Evolutionary conservation across 2,888 invertebrate species (phyloP).

Genomic region (Torymus aiolomorphi): DNA sequence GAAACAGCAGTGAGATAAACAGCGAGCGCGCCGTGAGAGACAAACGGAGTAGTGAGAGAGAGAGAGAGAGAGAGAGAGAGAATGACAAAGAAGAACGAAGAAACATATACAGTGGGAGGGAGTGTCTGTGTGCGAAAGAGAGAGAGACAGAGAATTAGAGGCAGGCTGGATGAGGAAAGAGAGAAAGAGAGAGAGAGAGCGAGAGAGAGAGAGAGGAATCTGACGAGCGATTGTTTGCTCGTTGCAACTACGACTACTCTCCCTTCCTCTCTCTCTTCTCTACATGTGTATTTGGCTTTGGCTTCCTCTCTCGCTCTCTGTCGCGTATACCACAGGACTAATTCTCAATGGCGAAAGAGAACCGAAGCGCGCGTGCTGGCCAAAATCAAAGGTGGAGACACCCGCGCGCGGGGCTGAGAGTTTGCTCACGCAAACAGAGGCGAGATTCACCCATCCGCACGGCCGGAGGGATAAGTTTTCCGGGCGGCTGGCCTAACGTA

Average conservation of each 20-base stretch:
- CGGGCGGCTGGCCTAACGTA: constrained; percentile 38
- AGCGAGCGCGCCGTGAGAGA: background rate
- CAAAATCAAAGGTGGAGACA: constrained; percentile 20
- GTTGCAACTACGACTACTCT: constrained; percentile 1
- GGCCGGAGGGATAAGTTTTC: constrained; percentile 38
- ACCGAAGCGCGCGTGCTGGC: background rate
- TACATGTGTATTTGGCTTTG: constrained; percentile 24
- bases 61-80: background rate
- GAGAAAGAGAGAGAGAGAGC: background rate
- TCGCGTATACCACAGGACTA: constrained; percentile 7
- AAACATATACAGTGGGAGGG: background rate
- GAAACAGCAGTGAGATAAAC: constrained; percentile 29
- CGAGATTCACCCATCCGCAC: background rate
- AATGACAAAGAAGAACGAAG: constrained; percentile 14
- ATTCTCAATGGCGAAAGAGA: constrained; percentile 35
- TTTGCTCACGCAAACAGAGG: constrained; percentile 15
- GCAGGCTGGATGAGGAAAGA: too few relatives aligned
- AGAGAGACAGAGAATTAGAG: background rate
- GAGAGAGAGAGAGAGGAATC: background rate
- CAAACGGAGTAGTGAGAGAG: background rate
- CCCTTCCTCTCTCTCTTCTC: too few relatives aligned
- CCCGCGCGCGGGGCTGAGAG: background rate
- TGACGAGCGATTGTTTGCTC: constrained; percentile 29
- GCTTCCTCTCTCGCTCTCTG: background rate
- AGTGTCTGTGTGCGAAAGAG: background rate